Percentiles rank a stretch among this genome's conserved stretches.
phyloP scores from a whole-genome alignment of 2,113 vertebrate species.

The Lonchura striata region DNA sequence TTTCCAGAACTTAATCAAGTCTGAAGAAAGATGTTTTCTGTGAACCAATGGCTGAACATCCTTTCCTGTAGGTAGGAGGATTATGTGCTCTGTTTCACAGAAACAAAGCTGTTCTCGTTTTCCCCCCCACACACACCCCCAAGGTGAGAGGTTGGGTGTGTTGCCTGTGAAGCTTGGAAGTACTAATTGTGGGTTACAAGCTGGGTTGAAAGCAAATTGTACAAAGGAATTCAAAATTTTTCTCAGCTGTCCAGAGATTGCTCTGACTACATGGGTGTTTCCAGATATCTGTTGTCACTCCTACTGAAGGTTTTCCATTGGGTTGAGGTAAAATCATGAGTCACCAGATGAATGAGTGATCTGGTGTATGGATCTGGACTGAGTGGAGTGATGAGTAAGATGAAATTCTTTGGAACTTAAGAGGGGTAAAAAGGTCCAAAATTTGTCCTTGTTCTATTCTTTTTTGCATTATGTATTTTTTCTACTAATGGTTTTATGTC shows the following conservation, averaged over 20 bases:
- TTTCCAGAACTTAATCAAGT: neutral
- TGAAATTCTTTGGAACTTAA: neutral
- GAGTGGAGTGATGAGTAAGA: neutral
- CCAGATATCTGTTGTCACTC: neutral
- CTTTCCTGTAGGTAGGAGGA: neutral
- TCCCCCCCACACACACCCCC: rapidly evolving
- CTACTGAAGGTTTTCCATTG: neutral
- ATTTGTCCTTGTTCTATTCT: neutral
- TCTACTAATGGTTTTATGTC: neutral
- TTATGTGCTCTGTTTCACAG: neutral
- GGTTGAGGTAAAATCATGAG: neutral
- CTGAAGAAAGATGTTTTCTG: neutral
- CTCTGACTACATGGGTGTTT: neutral
- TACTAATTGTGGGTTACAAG: neutral
- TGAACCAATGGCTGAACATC: neutral
- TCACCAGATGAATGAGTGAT: neutral
- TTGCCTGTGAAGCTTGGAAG: neutral
- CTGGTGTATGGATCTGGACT: neutral
- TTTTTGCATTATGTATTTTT: neutral
- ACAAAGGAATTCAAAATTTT: no score
- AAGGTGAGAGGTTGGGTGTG: neutral
- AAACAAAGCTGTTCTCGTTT: neutral
- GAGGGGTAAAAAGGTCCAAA: neutral
- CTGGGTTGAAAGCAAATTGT: neutral
- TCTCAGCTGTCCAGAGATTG: neutral